Percentiles rank a stretch among this genome's conserved stretches.
phyloP scores from a whole-genome alignment of 2,113 vertebrate species.

The Xyliphius kryptos region DNA sequence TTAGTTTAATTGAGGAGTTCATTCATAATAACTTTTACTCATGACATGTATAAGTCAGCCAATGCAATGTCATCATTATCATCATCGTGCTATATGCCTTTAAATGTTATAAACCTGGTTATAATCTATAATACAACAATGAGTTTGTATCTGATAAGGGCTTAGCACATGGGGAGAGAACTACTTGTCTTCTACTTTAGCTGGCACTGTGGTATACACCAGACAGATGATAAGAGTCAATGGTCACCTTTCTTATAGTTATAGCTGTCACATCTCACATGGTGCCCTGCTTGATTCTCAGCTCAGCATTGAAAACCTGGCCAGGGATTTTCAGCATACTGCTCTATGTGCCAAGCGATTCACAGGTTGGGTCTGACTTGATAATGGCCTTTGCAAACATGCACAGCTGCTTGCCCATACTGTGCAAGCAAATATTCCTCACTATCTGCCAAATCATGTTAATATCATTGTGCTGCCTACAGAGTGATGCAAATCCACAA shows the following conservation, averaged over 20 bases:
- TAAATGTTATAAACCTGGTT: too few relatives aligned
- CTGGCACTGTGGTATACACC: slow-evolving; percentile 2
- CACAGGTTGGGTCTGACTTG: slow-evolving; percentile 3
- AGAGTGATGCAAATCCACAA: slow-evolving; percentile 5
- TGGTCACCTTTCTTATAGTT: slow-evolving; percentile 24
- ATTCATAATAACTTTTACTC: too few relatives aligned
- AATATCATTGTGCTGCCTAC: slow-evolving; percentile 23
- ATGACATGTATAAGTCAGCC: too few relatives aligned
- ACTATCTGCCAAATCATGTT: slow-evolving; percentile 26
- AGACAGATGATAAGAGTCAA: slow-evolving; percentile 26
- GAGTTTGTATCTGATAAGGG: not conserved
- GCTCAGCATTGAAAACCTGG: slow-evolving; percentile 5
- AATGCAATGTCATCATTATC: too few relatives aligned
- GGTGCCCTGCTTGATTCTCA: slow-evolving; percentile 13
- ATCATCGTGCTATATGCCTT: too few relatives aligned
- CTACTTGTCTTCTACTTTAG: slow-evolving; percentile 6
- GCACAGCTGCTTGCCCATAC: slow-evolving; percentile 29
- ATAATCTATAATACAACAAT: too few relatives aligned
- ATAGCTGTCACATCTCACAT: slow-evolving; percentile 24
- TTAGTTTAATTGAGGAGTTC: too few relatives aligned
- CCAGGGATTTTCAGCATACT: slow-evolving; percentile 13
- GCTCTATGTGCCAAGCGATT: slow-evolving; percentile 6
- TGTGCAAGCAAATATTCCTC: slow-evolving; percentile 25
- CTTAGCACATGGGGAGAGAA: slow-evolving; percentile 24
- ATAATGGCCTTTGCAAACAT: slow-evolving; percentile 21